Percentiles rank a stretch among this genome's conserved stretches.
phyloP scores from a whole-genome alignment of 2,113 vertebrate species.

The Chrysemys picta region DNA sequence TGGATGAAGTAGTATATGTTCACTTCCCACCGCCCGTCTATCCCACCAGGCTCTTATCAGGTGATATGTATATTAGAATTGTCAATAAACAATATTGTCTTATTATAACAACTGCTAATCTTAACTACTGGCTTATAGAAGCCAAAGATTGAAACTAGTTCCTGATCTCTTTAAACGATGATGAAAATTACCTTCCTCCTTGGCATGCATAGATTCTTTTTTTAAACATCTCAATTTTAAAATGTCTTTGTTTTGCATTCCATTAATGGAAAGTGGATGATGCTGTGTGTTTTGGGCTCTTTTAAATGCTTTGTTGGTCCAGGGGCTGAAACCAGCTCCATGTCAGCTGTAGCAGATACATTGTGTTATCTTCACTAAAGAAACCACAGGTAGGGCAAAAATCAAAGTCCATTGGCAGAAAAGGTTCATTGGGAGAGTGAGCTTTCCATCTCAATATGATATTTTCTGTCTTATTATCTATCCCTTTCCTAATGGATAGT shows the following conservation, averaged over 20 bases:
- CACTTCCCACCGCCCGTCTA: not conserved
- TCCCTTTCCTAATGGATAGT: too few relatives aligned
- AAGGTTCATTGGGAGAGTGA: not conserved
- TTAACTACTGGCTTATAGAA: not conserved
- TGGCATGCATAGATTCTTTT: not conserved
- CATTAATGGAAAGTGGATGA: not conserved
- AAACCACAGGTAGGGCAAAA: not conserved
- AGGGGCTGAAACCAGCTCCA: not conserved
- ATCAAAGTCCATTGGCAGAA: not conserved
- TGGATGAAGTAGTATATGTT: not conserved
- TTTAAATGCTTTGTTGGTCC: too few relatives aligned
- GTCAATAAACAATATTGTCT: not conserved
- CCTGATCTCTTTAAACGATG: not conserved
- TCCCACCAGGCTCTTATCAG: not conserved
- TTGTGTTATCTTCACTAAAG: not conserved
- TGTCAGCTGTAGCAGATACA: accelerated
- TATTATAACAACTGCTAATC: not conserved
- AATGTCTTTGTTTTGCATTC: not conserved
- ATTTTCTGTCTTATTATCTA: too few relatives aligned
- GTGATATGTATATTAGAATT: not conserved
- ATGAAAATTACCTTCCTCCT: not conserved
- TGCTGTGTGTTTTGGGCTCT: too few relatives aligned
- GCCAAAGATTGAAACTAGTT: not conserved
- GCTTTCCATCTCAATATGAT: not conserved
- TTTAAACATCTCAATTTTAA: not conserved